These are phyloP conservation scores for Megalurothrips usitatus DNA, from an alignment of 2,888 invertebrate species.

Conservation along the genomic window DNA sequence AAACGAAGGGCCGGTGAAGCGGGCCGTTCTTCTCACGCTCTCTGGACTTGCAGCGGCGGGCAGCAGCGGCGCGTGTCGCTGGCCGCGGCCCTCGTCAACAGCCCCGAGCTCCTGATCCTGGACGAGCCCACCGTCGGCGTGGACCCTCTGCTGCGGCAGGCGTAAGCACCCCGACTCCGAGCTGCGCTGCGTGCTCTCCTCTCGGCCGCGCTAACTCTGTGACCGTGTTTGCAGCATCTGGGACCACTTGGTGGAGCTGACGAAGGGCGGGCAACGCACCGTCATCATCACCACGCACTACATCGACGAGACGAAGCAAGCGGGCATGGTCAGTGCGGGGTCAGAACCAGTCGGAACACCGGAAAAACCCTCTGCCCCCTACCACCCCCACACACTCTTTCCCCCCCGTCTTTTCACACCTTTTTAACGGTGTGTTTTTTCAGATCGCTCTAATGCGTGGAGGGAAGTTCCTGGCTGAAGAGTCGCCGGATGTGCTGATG, in stretches of 20 bases:
- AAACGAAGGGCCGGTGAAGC: too few relatives aligned
- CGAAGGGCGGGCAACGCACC: slow-evolving; percentile 68
- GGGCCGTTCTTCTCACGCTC: too few relatives aligned
- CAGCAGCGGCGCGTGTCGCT: slow-evolving; percentile 85
- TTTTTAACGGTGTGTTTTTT: slow-evolving; percentile 33
- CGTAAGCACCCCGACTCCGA: slow-evolving; percentile 45
- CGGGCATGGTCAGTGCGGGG: slow-evolving; percentile 61
- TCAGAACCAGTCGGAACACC: too few relatives aligned
- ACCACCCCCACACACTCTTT: background rate
- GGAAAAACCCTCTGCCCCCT: too few relatives aligned
- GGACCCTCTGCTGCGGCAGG: slow-evolving; percentile 80
- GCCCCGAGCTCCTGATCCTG: slow-evolving; percentile 82
- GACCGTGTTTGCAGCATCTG: slow-evolving; percentile 59
- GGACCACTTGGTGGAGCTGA: slow-evolving; percentile 77
- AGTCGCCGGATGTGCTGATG: slow-evolving; percentile 68
- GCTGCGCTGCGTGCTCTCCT: too few relatives aligned
- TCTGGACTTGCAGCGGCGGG: slow-evolving; percentile 65
- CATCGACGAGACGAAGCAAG: slow-evolving; percentile 81
- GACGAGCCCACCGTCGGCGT: slow-evolving; percentile 94
- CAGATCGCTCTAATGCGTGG: slow-evolving; percentile 81
- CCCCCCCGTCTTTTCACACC: background rate
- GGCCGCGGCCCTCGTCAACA: slow-evolving; percentile 80
- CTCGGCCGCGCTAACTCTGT: slow-evolving; percentile 24
- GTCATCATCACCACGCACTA: slow-evolving; percentile 85
- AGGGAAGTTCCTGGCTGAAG: slow-evolving; percentile 78